Percentiles rank a stretch among this genome's conserved stretches.
Evolutionary conservation across 1,140 invertebrate genomes (phyloP).

Genomic region (Kradibia gibbosae): DNA sequence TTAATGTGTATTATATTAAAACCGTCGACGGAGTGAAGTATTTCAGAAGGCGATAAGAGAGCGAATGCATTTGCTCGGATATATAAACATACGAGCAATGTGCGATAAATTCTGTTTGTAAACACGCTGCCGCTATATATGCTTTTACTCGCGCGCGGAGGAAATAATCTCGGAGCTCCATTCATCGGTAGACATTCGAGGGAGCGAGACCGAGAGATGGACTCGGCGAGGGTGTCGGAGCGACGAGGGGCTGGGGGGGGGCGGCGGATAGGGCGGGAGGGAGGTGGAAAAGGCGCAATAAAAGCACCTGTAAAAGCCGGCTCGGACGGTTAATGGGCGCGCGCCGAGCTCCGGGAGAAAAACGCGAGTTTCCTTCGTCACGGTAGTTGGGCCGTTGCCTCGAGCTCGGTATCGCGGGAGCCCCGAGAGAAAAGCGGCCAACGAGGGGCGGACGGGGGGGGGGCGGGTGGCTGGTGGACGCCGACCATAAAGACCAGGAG

Average conservation of each 20-base stretch:
- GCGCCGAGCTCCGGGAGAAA: background rate
- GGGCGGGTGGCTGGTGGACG: too few relatives aligned
- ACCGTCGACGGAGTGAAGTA: background rate
- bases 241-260: too few relatives aligned
- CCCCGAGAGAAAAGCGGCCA: background rate
- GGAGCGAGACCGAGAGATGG: background rate
- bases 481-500: too few relatives aligned
- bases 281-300: background rate
- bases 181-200: background rate
- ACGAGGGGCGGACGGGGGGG: background rate
- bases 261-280: too few relatives aligned
- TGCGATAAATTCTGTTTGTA: slow-evolving; percentile 32
- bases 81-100: background rate
- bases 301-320: slow-evolving; percentile 6
- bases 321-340: background rate
- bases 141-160: background rate
- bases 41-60: slow-evolving; percentile 10
- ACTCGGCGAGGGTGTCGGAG: too few relatives aligned
- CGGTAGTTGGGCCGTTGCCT: background rate
- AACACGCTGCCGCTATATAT: slow-evolving; percentile 1
- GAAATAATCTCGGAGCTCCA: slow-evolving; percentile 4
- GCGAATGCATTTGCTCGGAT: background rate
- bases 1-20: slow-evolving; percentile 1
- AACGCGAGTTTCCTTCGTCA: slow-evolving; percentile 24
- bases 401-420: too few relatives aligned